phyloP scores from a whole-genome alignment of 2,113 vertebrate species.

The Paradoxurus hermaphroditus region DNA sequence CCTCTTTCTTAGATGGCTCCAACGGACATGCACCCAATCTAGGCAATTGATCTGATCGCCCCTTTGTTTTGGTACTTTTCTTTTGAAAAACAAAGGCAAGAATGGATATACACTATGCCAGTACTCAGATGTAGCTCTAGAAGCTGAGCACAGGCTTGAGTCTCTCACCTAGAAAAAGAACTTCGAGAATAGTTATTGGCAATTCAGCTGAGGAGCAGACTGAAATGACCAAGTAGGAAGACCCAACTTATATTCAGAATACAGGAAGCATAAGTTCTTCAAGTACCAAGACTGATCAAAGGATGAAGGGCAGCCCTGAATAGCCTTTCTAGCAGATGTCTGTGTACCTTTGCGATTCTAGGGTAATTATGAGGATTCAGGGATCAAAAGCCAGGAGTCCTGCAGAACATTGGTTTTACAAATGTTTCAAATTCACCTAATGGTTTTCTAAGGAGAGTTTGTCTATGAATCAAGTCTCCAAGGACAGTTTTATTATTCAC shows the following conservation, averaged over 20 bases:
- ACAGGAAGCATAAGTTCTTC: background rate
- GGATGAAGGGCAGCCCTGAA: background rate
- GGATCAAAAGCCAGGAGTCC: background rate
- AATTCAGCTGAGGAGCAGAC: background rate
- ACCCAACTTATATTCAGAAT: background rate
- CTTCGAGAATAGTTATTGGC: background rate
- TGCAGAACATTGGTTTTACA: background rate
- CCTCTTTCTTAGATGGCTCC: background rate
- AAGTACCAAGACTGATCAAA: background rate
- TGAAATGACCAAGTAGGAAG: background rate
- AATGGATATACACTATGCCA: fast-evolving
- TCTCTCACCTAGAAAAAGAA: background rate
- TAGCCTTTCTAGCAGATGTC: background rate
- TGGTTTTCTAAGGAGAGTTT: constrained; percentile 42
- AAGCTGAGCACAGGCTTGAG: background rate
- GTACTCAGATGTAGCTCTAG: fast-evolving
- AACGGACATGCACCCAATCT: background rate
- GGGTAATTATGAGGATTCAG: background rate
- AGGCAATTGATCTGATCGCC: background rate
- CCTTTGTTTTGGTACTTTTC: background rate
- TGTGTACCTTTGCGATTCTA: background rate
- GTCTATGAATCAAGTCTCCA: constrained; percentile 20
- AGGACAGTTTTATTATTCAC: constrained; percentile 45
- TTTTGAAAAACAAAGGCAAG: background rate
- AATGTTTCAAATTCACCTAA: constrained; percentile 30